These are phyloP conservation scores for Tursiops truncatus DNA, from an alignment of 2,113 vertebrate species.

Conservation along the genomic window DNA sequence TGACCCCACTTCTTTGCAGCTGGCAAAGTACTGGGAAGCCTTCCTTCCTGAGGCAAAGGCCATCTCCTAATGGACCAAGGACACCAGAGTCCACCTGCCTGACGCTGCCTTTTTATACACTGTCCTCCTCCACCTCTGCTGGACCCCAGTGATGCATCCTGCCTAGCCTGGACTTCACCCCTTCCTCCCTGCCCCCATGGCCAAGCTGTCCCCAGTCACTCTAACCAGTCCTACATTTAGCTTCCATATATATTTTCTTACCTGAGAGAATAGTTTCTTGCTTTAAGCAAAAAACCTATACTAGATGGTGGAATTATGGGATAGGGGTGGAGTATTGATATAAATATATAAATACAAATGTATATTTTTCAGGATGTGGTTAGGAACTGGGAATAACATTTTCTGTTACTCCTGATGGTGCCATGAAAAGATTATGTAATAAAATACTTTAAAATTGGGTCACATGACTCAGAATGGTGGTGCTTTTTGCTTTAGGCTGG, in stretches of 20 bases:
- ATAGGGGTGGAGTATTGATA: constrained; percentile 71
- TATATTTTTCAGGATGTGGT: constrained; percentile 87
- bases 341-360: constrained; percentile 83
- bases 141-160: constrained; percentile 52
- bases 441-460: constrained; percentile 85
- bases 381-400: constrained; percentile 83
- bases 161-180: constrained; percentile 73
- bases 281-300: constrained; percentile 80
- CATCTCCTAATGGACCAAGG: constrained; percentile 89
- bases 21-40: constrained; percentile 98
- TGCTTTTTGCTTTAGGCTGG: constrained; percentile 34
- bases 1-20: constrained; percentile 81
- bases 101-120: constrained; percentile 88
- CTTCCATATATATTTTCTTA: constrained; percentile 96
- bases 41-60: constrained; percentile 99
- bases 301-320: constrained; percentile 71
- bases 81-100: constrained; percentile 71
- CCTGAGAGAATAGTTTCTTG: constrained; percentile 88
- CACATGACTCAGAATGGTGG: constrained; percentile 62
- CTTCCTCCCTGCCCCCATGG: not conserved
- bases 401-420: constrained; percentile 83
- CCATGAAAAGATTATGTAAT: constrained; percentile 86
- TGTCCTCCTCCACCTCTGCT: constrained; percentile 89
- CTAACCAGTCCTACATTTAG: constrained; percentile 91
- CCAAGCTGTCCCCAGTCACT: constrained; percentile 76